Evolutionary conservation across 1,140 invertebrate genomes (phyloP), one percentile per base, ranked within the genome.

Genomic region (Heterodera schachtii): DNA sequence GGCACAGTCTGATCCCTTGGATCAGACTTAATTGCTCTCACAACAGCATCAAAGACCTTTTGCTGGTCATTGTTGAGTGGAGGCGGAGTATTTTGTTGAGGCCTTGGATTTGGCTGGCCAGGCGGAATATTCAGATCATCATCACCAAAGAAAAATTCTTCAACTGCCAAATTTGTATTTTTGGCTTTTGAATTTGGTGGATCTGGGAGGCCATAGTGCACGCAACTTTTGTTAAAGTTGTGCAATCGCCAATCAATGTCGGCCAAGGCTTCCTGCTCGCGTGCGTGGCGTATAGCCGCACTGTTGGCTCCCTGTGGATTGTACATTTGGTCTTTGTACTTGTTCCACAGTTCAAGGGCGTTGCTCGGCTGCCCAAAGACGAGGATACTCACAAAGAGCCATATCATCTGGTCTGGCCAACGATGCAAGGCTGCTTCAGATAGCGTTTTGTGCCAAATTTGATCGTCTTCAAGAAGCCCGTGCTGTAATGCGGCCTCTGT

Each of bases 281-380:
- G 6, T 8, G 11, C 49, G 0, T 52, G 49, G 11, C 49, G 49
- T 52, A 8, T 6, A 1, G 6, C 49, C 49, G 49, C 11, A 8
- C 6, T 52, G 11, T 19, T 19, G 3, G 21, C 6, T 19, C 73
- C 46, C 7, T 52, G 73, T 4, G 43, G 70, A 47, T n/a, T 19
- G 73, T 70, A 79, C 77, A 79, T 79, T 21, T n/a, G 19, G 8
- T 71, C 64, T 21, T 13, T 79, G 43, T 71, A 79, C 77, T 60
- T 64, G 3, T 64, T 46, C 77, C 77, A 79, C 31, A 79, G 60
- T 9, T 79, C 19, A 3, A 70, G 2, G 69, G 77, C 41, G 21
- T 75, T 43, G 5, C 31, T 49, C 13, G 78, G 49, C 13, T 46
- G 52, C 6, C 78, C 78, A 74, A 41, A 71, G 8, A 74, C 41